Conservation (phyloP, 2,797 vertebrate species). For the Enteromius paludinosus region DNA sequence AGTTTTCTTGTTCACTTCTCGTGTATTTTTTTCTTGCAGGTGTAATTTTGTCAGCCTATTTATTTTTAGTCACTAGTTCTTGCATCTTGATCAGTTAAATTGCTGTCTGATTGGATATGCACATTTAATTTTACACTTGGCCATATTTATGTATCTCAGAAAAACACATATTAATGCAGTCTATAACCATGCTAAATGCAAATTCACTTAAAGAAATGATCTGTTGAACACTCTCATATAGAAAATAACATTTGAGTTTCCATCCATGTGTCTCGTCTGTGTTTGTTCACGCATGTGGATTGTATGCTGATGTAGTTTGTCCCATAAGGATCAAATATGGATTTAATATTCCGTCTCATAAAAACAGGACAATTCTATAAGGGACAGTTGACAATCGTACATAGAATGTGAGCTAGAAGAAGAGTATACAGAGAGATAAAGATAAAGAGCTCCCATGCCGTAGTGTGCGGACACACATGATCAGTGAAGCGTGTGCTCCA, state of each 20-base stretch:
- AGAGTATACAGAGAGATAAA: constrained; percentile 63
- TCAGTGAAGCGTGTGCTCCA: constrained; percentile 72
- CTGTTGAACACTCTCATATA: not conserved
- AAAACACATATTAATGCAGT: not conserved
- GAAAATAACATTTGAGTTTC: not conserved
- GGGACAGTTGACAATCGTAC: not conserved
- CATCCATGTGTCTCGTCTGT: not conserved
- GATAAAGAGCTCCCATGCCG: constrained; percentile 62
- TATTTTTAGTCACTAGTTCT: not conserved
- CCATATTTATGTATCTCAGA: not conserved
- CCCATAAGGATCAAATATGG: not conserved
- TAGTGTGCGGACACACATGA: constrained; percentile 70
- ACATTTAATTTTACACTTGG: not conserved
- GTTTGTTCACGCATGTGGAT: not conserved
- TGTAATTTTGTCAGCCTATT: not conserved
- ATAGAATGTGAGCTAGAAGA: constrained; percentile 53
- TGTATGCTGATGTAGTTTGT: not conserved
- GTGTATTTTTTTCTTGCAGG: not conserved
- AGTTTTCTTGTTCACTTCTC: not conserved
- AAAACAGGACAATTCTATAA: not conserved
- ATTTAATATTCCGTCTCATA: not conserved
- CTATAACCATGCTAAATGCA: not conserved
- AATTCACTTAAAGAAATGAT: constrained; percentile 1
- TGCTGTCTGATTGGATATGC: not conserved
- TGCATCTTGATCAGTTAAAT: not conserved